phyloP scores from a whole-genome alignment of 2,797 vertebrate species.

The Amblyraja radiata region DNA sequence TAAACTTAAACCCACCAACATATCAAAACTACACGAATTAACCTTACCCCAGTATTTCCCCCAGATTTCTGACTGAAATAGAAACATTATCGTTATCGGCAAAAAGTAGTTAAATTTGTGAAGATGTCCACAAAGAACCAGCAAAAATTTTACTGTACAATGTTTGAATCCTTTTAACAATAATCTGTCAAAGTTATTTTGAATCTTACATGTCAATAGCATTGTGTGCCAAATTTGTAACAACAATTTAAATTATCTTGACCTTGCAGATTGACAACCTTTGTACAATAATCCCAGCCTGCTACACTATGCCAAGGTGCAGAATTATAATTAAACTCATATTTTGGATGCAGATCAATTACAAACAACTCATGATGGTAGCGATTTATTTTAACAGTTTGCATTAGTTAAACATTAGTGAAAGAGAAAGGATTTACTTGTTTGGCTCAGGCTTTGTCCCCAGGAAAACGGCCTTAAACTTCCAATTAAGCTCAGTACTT shows the following conservation, averaged over 20 bases:
- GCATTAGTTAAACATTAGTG: neutral
- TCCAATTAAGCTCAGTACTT: neutral
- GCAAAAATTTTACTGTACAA: neutral
- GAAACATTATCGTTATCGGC: neutral
- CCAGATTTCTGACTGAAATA: neutral
- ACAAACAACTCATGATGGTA: neutral
- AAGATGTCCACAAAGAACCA: neutral
- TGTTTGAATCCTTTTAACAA: neutral
- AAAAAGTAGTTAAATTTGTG: neutral
- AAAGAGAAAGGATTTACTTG: neutral
- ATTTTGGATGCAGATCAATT: neutral
- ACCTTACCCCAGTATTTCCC: neutral
- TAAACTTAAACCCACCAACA: neutral
- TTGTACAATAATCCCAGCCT: neutral
- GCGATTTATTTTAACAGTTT: neutral
- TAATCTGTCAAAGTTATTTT: neutral
- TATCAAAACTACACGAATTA: neutral
- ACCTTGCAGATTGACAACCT: neutral
- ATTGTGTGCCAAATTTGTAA: neutral
- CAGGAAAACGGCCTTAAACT: neutral
- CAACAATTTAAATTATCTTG: neutral
- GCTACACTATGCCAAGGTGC: neutral
- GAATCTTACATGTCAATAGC: neutral
- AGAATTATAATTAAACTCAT: neutral
- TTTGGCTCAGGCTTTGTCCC: neutral